A percentile compares a stretch with the other conserved stretches of the same genome.
These are phyloP conservation scores for Halcyon badia DNA, from an alignment of 2,797 vertebrate genomes.

Conservation along the genomic window DNA sequence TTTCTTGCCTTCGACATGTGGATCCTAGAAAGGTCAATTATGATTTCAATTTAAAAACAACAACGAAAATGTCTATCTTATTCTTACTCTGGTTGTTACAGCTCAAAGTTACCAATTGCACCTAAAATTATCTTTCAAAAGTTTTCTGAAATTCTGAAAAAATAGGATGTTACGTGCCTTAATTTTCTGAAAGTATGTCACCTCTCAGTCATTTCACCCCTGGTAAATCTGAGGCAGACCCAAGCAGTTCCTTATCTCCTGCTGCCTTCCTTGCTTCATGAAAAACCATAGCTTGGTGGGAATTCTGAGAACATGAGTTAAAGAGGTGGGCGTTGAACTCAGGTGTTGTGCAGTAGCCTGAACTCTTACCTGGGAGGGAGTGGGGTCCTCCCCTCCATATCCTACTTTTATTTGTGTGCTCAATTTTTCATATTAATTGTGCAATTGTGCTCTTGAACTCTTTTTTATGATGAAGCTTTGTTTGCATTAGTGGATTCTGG, in stretches of 20 bases:
- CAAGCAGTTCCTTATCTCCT: rapidly evolving
- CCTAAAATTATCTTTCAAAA: not conserved
- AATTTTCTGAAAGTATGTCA: not conserved
- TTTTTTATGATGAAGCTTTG: not conserved
- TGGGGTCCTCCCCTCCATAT: not conserved
- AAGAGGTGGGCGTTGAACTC: not conserved
- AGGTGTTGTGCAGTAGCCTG: not conserved
- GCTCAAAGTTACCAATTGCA: not conserved
- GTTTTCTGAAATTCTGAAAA: not conserved
- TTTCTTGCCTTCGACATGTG: not conserved
- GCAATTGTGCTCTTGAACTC: not conserved
- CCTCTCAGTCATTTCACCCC: not conserved
- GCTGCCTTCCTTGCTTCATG: not conserved
- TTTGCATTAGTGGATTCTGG: not conserved
- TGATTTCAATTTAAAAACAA: not conserved
- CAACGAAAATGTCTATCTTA: not conserved
- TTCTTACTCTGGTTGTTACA: not conserved
- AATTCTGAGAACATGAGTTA: not conserved
- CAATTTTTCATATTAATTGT: not conserved
- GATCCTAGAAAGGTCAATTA: not conserved
- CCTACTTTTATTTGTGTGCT: not conserved
- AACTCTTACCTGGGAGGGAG: not conserved
- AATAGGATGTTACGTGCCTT: not conserved
- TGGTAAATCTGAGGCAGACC: not conserved
- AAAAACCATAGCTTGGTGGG: not conserved